These are phyloP conservation scores for Eclectus roratus DNA, from an alignment of 2,113 vertebrate species.

Conservation along the genomic window DNA sequence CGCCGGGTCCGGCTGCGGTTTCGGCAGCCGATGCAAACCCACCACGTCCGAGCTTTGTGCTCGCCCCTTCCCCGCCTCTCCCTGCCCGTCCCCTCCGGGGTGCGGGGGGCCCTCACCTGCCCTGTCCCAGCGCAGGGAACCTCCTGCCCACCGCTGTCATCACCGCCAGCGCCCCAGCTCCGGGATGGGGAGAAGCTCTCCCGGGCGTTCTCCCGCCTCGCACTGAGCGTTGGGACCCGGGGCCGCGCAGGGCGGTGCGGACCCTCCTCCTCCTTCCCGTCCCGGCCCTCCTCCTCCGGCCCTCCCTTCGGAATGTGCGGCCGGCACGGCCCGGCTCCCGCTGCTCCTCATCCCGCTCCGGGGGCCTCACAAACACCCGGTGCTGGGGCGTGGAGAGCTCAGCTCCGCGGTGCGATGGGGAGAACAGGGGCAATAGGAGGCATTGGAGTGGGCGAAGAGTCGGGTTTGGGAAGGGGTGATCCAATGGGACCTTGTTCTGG, in stretches of 20 bases:
- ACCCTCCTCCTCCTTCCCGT: slow-evolving; percentile 59
- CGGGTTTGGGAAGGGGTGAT: neutral
- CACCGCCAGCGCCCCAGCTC: neutral
- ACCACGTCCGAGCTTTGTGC: neutral
- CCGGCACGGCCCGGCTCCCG: slow-evolving; percentile 3
- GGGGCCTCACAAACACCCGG: neutral
- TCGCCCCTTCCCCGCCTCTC: neutral
- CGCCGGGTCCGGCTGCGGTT: fast-evolving
- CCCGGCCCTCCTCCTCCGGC: slow-evolving; percentile 23
- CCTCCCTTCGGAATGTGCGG: slow-evolving; percentile 55
- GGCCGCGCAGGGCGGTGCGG: neutral
- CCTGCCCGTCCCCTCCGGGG: neutral
- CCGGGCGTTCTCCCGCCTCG: neutral
- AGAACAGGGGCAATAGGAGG: neutral
- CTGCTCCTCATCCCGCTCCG: neutral
- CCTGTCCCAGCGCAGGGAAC: slow-evolving; percentile 56
- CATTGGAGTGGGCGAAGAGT: neutral
- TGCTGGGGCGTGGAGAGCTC: neutral
- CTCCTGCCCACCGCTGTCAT: slow-evolving; percentile 74
- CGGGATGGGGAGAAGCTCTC: neutral
- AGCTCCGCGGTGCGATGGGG: fast-evolving
- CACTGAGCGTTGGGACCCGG: slow-evolving; percentile 21
- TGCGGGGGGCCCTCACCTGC: slow-evolving; percentile 63
- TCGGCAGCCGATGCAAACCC: neutral
- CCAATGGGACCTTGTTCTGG: fast-evolving